phyloP scores from a whole-genome alignment of 2,888 invertebrate genomes.

The Brachypalpus laphriformis region DNA sequence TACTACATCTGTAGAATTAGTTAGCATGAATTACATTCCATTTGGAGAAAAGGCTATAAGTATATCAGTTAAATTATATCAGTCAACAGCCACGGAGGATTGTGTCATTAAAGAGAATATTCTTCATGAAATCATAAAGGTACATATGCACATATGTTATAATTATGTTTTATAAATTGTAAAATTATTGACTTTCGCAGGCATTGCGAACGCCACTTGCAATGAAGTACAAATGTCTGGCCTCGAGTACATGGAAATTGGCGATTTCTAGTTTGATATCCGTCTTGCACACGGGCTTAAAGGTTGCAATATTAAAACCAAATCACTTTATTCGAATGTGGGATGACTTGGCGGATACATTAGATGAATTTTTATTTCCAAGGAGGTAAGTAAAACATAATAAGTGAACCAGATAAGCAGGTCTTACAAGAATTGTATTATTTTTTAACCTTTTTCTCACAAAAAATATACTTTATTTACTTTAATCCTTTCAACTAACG shows the following conservation, averaged over 20 bases:
- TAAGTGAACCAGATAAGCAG: too few relatives aligned
- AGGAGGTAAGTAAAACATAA: conserved; percentile 86
- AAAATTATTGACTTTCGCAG: conserved; percentile 72
- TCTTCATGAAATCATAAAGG: conserved; percentile 87
- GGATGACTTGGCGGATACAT: conserved; percentile 92
- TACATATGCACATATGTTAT: conserved; percentile 32
- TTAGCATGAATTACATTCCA: conserved; percentile 92
- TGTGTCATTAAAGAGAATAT: conserved; percentile 89
- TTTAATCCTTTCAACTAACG: too few relatives aligned
- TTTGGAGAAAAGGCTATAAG: conserved; percentile 92
- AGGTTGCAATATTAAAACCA: conserved; percentile 91
- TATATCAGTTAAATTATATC: conserved; percentile 89
- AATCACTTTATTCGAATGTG: conserved; percentile 91
- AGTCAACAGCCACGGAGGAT: conserved; percentile 88
- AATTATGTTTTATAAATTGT: background rate
- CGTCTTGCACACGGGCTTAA: conserved; percentile 92
- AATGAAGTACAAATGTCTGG: conserved; percentile 91
- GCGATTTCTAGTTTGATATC: conserved; percentile 90
- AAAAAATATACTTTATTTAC: too few relatives aligned
- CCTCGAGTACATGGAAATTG: conserved; percentile 92
- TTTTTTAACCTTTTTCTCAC: too few relatives aligned
- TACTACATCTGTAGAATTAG: conserved; percentile 86
- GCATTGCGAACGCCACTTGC: conserved; percentile 89
- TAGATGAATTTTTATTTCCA: conserved; percentile 96
- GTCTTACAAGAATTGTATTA: too few relatives aligned